Base-by-base conservation (phyloP, 2,888 invertebrate species). In the Xestia sexstrigata region DNA sequence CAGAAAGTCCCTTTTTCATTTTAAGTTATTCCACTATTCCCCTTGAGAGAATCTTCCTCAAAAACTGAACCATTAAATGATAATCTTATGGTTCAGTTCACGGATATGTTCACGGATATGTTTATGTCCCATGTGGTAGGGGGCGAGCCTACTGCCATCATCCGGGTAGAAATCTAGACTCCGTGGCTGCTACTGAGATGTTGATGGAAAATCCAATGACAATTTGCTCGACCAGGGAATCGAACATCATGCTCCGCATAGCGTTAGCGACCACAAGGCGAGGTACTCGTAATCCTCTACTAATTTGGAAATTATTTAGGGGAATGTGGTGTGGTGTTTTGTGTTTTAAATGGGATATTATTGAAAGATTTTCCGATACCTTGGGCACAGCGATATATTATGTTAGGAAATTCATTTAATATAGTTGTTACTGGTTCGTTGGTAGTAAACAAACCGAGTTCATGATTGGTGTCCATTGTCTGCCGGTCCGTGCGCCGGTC, bases 381-480 rank as follows among this genome's bases (percentile, higher is more conserved):
- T 23, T n/a, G 55, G 55, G n/a, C 55, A 55, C 11, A 11, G n/a
- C n/a, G 15, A 7, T 17, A 15, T 35, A 42, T 9, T 42, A 42
- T 60, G 3, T 17, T 45, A 49, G 47, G 67, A 45, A 20, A 30
- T 92, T 92, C 83, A 87, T 91, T 91, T 91, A 94, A 93, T 93
- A 90, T 91, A 92, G 93, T 94, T 94, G 91, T 93, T 92, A 91
- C 89, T 84, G 84, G 89, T 87, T 85, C 85, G 90, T 90, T 92
- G 90, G 89, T 81, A 90, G 90, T 90, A 92, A 92, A 93, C 94
- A 94, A 95, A 94, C 94, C 90, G 92, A 89, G 90, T 93, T 91
- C 93, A 94, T 96, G 95, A 96, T 96, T 96, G 95, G 87, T 93
- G 90, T 82, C 92, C 89, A 96, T 96, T 96, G 96, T 96, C 94